Evolutionary conservation across 2,113 vertebrate species (phyloP), one percentile per base, ranked within the genome.

Genomic region (Irena cyanogastra): DNA sequence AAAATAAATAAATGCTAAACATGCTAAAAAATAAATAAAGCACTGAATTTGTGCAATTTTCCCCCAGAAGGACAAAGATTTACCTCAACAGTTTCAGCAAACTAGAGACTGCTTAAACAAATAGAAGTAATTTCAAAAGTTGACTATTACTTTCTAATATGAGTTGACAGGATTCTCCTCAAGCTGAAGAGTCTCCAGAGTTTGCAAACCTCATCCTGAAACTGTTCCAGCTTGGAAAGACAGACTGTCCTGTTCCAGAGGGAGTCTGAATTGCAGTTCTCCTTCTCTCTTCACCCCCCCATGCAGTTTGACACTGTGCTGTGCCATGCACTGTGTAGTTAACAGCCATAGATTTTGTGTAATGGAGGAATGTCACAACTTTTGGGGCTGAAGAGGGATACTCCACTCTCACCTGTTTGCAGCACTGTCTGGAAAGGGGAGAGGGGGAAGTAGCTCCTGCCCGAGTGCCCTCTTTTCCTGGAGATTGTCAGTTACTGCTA

Each of bases 271-370:
- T 76, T 83, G 79, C 45, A 79, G 49, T 22, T 10, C 8, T 89
- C 13, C 44, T 39, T 37, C 42, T 52, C 63, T 75, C 57, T 64
- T 68, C 57, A 56, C 28, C 3, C 0, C 16, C 14, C 17, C 31
- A 3, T 39, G 49, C 0, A 4, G 37, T 16, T 61, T 1, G 4
- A 56, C 1, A 0, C 18, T 64, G 30, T 18, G 22, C 19, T 70
- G 8, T 4, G 4, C 26, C 13, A 9, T 15, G 31, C 30, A 21
- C 26, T 22, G 2, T 4, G 16, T 1, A 20, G 13, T 37, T 41
- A 35, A n/a, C 49, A 71, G 24, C 31, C 3, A 0, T 28, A 50
- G 44, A 22, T 61, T 90, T 68, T 37, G 20, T 52, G 26, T 20
- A 39, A 15, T 1, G 14, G 14, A 53, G 21, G 7, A 72, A 91